These are phyloP conservation scores for Pterophyllum scalare DNA, from an alignment of 2,113 vertebrate species.

Conservation along the genomic window DNA sequence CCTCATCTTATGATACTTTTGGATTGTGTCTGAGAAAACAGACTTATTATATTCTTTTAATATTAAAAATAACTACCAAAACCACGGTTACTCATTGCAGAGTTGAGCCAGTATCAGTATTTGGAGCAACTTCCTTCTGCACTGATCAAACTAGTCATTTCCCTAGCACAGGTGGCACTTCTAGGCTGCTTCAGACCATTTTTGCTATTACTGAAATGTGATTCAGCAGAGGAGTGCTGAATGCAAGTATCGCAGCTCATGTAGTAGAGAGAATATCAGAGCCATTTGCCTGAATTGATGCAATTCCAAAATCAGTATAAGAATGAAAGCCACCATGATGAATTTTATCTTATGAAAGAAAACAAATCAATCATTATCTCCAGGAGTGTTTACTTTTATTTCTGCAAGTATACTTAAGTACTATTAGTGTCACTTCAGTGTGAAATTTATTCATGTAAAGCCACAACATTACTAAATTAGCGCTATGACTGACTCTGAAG, in stretches of 20 bases:
- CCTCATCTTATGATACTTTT: background rate
- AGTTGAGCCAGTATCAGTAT: slow-evolving; percentile 19
- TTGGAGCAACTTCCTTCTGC: slow-evolving; percentile 15
- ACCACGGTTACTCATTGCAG: too few relatives aligned
- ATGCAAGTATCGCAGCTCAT: background rate
- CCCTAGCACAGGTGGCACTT: background rate
- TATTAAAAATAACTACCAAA: slow-evolving; percentile 23
- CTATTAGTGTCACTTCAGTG: slow-evolving; percentile 22
- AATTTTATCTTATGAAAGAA: background rate
- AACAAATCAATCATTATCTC: slow-evolving; percentile 4
- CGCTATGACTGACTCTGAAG: slow-evolving; percentile 17
- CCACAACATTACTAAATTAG: slow-evolving; percentile 27
- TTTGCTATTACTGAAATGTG: slow-evolving; percentile 23
- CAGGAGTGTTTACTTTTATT: slow-evolving; percentile 8
- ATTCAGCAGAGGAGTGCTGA: background rate
- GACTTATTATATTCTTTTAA: slow-evolving; percentile 28
- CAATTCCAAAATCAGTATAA: slow-evolving; percentile 14
- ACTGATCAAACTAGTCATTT: slow-evolving; percentile 23
- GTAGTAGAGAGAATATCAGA: background rate
- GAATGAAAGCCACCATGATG: background rate
- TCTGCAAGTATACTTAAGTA: slow-evolving; percentile 20
- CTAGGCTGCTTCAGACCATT: background rate
- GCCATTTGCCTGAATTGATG: slow-evolving; percentile 10
- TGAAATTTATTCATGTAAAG: slow-evolving; percentile 29
- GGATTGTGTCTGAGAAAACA: background rate